Conservation (phyloP, 2,888 invertebrate genomes). For the Conomelus anceps region DNA sequence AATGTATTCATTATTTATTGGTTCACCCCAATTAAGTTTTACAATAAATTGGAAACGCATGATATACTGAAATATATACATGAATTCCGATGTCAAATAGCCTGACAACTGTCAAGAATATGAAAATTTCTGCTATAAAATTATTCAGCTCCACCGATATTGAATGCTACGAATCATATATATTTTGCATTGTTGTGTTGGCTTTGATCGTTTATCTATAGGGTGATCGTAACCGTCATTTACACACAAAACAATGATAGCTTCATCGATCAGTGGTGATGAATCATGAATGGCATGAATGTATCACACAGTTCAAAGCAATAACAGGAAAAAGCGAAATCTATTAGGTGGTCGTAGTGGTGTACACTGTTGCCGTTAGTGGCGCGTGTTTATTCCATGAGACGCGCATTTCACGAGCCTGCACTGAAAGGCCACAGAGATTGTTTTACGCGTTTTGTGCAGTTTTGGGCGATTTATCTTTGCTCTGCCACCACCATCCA, state of each 20-base stretch:
- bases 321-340: background rate
- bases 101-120: background rate
- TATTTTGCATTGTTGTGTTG: background rate
- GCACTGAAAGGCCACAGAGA: background rate
- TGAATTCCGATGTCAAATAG: background rate
- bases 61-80: background rate
- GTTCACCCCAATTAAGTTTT: too few relatives aligned
- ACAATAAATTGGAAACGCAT: background rate
- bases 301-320: background rate
- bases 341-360: background rate
- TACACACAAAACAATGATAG: background rate
- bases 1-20: too few relatives aligned
- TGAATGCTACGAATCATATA: background rate
- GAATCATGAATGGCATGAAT: background rate
- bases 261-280: background rate
- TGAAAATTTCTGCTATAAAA: background rate
- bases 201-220: background rate
- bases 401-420: background rate
- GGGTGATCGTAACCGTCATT: background rate
- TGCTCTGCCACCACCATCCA: background rate
- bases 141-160: background rate
- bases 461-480: background rate
- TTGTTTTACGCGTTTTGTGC: background rate
- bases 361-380: background rate
- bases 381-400: background rate